These are phyloP conservation scores for Phasia obesa DNA, from an alignment of 2,888 invertebrate genomes.

Conservation along the genomic window DNA sequence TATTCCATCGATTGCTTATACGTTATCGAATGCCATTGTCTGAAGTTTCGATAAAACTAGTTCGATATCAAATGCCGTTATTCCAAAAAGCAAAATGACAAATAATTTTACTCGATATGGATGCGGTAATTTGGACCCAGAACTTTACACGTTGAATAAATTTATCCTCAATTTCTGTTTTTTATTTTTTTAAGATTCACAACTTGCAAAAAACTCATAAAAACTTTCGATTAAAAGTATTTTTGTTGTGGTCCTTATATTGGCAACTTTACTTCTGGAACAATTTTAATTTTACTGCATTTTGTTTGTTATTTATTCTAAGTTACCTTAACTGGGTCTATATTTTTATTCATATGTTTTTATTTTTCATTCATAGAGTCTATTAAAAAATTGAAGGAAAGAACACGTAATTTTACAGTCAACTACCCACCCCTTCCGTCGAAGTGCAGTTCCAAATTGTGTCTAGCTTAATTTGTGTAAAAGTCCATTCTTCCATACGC, in stretches of 20 bases:
- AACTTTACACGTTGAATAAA: no score
- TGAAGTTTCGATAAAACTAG: no score
- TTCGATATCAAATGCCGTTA: no score
- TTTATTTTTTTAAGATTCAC: no score
- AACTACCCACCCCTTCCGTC: slow-evolving; percentile 18
- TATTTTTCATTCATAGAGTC: slow-evolving; percentile 34
- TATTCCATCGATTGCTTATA: no score
- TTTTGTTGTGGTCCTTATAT: neutral
- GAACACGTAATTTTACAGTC: slow-evolving; percentile 30
- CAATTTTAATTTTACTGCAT: neutral
- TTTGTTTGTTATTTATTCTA: slow-evolving; percentile 11
- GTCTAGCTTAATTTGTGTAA: slow-evolving; percentile 25
- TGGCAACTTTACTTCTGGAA: neutral
- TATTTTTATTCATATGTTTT: slow-evolving; percentile 32
- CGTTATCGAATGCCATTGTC: no score
- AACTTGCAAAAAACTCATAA: no score
- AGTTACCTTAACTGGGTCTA: slow-evolving; percentile 42
- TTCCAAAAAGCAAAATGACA: no score
- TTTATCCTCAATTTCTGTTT: no score
- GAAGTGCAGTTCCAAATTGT: slow-evolving; percentile 21
- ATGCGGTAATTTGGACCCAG: no score
- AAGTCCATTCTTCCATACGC: slow-evolving; percentile 18
- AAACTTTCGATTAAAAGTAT: neutral
- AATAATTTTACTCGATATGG: no score
- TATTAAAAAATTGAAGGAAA: slow-evolving; percentile 15